phyloP scores from a whole-genome alignment of 1,140 invertebrate genomes.

The Watersipora subatra region DNA sequence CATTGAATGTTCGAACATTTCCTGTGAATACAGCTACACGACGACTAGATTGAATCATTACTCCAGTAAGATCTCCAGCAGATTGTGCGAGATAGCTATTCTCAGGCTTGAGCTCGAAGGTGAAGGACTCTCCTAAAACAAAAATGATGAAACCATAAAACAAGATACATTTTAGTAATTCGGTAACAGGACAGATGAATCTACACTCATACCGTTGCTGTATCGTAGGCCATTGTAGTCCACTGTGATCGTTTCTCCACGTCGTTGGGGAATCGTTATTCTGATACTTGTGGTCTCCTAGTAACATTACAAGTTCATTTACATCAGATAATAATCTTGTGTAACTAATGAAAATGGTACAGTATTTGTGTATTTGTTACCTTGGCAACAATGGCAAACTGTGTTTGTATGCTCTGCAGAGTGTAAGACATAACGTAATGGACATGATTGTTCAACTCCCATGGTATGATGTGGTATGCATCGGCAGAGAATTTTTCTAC shows the following conservation, averaged over 20 bases:
- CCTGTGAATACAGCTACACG: not conserved
- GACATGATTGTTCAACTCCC: not conserved
- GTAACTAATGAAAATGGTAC: no score
- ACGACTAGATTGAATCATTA: not conserved
- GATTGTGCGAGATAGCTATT: not conserved
- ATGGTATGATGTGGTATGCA: not conserved
- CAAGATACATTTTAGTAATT: not conserved
- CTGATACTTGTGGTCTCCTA: not conserved
- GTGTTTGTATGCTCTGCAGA: not conserved
- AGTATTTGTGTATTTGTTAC: no score
- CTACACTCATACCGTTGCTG: not conserved
- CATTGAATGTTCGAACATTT: not conserved
- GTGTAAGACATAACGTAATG: not conserved
- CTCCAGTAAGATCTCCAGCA: not conserved
- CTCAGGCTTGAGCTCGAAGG: not conserved
- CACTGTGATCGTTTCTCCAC: not conserved
- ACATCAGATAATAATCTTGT: no score
- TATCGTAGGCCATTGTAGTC: slow-evolving; percentile 3
- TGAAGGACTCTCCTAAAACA: not conserved
- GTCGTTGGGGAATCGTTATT: not conserved
- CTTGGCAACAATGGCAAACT: not conserved
- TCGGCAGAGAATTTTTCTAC: slow-evolving; percentile 1
- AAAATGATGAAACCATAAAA: not conserved
- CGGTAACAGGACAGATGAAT: not conserved
- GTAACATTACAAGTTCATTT: no score